Base-by-base conservation (phyloP, 2,888 invertebrate species). In the Leucoma salicis region DNA sequence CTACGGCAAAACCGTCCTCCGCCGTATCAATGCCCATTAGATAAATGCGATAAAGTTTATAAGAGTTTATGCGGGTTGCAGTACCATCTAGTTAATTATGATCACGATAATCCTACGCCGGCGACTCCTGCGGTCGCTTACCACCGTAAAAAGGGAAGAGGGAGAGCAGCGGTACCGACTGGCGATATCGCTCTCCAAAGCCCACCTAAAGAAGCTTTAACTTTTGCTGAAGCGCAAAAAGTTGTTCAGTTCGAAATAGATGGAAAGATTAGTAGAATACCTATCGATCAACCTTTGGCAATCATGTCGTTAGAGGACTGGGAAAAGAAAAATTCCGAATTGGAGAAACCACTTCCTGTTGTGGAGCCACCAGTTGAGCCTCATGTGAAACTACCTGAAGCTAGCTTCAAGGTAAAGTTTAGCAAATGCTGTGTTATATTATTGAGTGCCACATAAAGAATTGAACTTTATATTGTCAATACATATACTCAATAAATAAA, bases 221-320 rank as follows among this genome's bases (percentile, higher is more conserved):
- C 95, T 10, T 96, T 95, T 70, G 95, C 95, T 18, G 96, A 96
- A 70, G 94, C 95, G 2, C 96, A 96, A 72, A 94, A 95, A 83
- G 92, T 95, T 53, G 95, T 97, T 0, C 96, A 96, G 74, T 95
- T 97, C 68, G 96, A 97, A 70, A 91, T 96, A n/a, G 94, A 96
- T 74, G 95, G 95, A 0, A 93, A 94, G 74, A 92, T 94, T 41
- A 93, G 94, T 42, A 91, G 94, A 49, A 84, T 92, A 43, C 88
- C 91, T 0, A 91, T 92, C 28, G 91, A 92, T 44, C 94, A 95
- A 47, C 91, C 92, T 1, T 70, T 96, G 52, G 93, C 94, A 1
- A 86, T 95, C 2, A 92, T 94, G 49, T 92, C 94, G 0, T 89
- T 93, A 43, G 94, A 94, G 14, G 94, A 94, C 35, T 94, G 82